These are phyloP conservation scores for Benitochromis conjunctus DNA, from an alignment of 2,113 vertebrate genomes.

Conservation along the genomic window DNA sequence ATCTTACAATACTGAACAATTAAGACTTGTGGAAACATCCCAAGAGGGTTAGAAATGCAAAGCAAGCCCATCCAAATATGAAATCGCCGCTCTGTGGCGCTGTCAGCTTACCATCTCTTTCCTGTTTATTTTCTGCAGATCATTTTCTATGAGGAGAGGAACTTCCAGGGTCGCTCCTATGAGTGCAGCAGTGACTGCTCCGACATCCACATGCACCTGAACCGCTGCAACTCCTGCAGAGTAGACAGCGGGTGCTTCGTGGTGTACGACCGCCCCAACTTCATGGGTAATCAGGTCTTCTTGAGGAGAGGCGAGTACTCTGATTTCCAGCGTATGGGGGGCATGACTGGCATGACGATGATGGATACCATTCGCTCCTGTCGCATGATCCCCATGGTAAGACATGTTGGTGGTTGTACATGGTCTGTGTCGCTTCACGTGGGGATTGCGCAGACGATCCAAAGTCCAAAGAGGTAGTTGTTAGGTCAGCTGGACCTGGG, in stretches of 20 bases:
- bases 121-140: slow-evolving; percentile 42
- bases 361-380: slow-evolving; percentile 64
- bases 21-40: neutral
- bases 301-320: slow-evolving; percentile 62
- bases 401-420: neutral
- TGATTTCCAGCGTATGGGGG: slow-evolving; percentile 46
- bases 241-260: slow-evolving; percentile 66
- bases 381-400: slow-evolving; percentile 62
- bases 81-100: neutral
- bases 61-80: neutral
- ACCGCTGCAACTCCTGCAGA: slow-evolving; percentile 60
- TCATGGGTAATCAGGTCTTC: slow-evolving; percentile 60
- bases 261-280: slow-evolving; percentile 57
- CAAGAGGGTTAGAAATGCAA: neutral
- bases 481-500: neutral
- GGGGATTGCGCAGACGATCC: rapidly evolving
- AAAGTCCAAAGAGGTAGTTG: neutral
- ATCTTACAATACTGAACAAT: neutral
- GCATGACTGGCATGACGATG: slow-evolving; percentile 34
- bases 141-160: slow-evolving; percentile 67
- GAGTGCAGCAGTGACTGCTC: slow-evolving; percentile 60
- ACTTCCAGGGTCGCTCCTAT: slow-evolving; percentile 68
- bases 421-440: rapidly evolving
- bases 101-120: neutral
- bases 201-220: slow-evolving; percentile 62